A percentile compares a stretch with the other conserved stretches of the same genome.
phyloP scores from a whole-genome alignment of 2,888 invertebrate species.

The Brachyptera risi region DNA sequence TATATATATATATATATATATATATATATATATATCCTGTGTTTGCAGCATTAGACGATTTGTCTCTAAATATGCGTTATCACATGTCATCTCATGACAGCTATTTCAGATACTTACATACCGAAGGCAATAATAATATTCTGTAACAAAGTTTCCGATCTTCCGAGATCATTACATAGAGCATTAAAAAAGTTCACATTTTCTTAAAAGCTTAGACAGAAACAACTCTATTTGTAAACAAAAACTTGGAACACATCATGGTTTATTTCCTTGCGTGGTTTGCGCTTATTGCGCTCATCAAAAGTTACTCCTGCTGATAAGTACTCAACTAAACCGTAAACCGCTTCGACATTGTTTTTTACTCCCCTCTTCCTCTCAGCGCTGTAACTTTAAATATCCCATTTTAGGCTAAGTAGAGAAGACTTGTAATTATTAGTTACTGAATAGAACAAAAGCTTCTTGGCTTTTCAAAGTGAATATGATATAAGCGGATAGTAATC shows the following conservation, averaged over 20 bases:
- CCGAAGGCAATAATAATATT: constrained; percentile 1
- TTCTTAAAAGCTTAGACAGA: constrained; percentile 2
- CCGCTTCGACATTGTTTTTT: constrained; percentile 1
- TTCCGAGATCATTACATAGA: constrained; percentile 19
- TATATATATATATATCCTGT: no score
- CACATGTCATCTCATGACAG: constrained; percentile 8
- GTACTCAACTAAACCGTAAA: constrained; percentile 19
- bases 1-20: background rate
- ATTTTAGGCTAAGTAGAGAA: background rate
- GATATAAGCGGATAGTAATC: background rate
- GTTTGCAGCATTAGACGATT: no score
- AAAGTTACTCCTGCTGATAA: constrained; percentile 19
- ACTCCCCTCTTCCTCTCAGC: background rate
- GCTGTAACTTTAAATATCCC: no score
- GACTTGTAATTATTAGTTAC: constrained; percentile 6
- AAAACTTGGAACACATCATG: constrained; percentile 20
- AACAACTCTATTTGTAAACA: constrained; percentile 14
- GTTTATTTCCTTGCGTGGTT: constrained; percentile 19
- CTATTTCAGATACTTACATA: no score
- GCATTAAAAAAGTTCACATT: constrained; percentile 17
- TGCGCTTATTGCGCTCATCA: constrained; percentile 22
- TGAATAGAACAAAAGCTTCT: background rate
- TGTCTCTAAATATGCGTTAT: constrained; percentile 7
- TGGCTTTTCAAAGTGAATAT: background rate
- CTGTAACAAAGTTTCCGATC: constrained; percentile 20